A percentile compares a stretch with the other conserved stretches of the same genome.
phyloP scores from a whole-genome alignment of 2,888 invertebrate species.

The Melanargia galathea region DNA sequence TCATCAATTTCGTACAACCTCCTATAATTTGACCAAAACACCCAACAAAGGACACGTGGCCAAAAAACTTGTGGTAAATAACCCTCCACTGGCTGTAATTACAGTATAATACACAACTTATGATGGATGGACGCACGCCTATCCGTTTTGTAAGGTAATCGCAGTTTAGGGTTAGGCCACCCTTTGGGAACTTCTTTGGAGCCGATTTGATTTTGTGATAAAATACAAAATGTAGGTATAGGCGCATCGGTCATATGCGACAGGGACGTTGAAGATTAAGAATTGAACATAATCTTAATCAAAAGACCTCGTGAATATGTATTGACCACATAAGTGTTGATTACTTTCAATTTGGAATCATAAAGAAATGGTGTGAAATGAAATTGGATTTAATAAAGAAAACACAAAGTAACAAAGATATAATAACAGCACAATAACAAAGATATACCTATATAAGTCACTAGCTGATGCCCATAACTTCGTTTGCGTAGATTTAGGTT shows the following conservation, averaged over 20 bases:
- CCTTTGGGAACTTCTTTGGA: slow-evolving; percentile 42
- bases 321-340: too few species aligned
- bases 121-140: slow-evolving; percentile 52
- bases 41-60: slow-evolving; percentile 68
- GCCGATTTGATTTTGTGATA: slow-evolving; percentile 33
- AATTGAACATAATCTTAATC: neutral
- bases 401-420: too few species aligned
- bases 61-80: slow-evolving; percentile 34
- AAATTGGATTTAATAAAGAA: too few species aligned
- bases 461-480: too few species aligned
- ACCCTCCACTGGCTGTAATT: slow-evolving; percentile 45
- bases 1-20: slow-evolving; percentile 19
- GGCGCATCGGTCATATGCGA: slow-evolving; percentile 10
- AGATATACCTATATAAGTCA: too few species aligned
- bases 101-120: slow-evolving; percentile 47
- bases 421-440: too few species aligned
- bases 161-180: slow-evolving; percentile 41
- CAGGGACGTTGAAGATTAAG: slow-evolving; percentile 3
- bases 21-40: slow-evolving; percentile 57
- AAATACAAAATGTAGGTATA: slow-evolving; percentile 2
- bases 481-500: too few species aligned
- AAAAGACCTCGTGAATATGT: too few species aligned
- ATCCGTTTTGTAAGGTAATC: slow-evolving; percentile 46
- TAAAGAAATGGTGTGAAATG: too few species aligned
- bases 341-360: too few species aligned